Base-by-base conservation (phyloP, 1,140 invertebrate genomes). In the Drosophila ananassae region DNA sequence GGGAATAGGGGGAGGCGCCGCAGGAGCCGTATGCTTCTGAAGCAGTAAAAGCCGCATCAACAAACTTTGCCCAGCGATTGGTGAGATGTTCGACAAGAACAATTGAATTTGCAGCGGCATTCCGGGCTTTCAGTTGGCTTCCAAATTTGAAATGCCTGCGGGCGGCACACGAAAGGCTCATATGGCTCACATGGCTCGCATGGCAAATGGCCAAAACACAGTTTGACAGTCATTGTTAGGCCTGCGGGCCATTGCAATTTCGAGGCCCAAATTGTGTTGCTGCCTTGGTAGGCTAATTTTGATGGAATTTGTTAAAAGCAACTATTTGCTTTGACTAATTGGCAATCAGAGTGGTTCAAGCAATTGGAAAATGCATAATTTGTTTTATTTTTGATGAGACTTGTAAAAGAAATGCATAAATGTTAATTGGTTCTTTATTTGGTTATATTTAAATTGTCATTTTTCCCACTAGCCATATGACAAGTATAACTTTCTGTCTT, bases 11-110 rank as follows among this genome's bases (percentile, higher is more conserved):
- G 12, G 54, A 13, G 53, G 59, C 13, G 34, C 63, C 59, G 28
- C 6, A 53, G 64, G 34, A 34, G n/a, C 30, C 25, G 39, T 12
- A 13, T 21, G 46, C 68, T 44, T 71, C 59, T 30, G 34, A 12
- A 25, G 48, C 62, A 44, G 17, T 13, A 57, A 44, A 22, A 39
- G 48, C 48, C 50, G 50, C 66, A 52, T 67, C 55, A 59, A 60
- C 68, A 72, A 72, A 71, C 66, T 72, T 60, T 52, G 51, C 21
- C 37, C 30, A 17, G 17, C 51, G 47, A 73, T 69, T 69, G 55
- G 59, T 68, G 54, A 77, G 71, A 78, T 71, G 52, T 82, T 87
- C 74, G 80, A 66, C 78, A 79, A 82, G 80, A 89, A 69, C 78
- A 87, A 87, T 87, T 82, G 82, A 89, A 89, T 85, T 87, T 75